These are phyloP conservation scores for Phthorimaea operculella DNA, from an alignment of 1,140 invertebrate genomes.

Conservation along the genomic window DNA sequence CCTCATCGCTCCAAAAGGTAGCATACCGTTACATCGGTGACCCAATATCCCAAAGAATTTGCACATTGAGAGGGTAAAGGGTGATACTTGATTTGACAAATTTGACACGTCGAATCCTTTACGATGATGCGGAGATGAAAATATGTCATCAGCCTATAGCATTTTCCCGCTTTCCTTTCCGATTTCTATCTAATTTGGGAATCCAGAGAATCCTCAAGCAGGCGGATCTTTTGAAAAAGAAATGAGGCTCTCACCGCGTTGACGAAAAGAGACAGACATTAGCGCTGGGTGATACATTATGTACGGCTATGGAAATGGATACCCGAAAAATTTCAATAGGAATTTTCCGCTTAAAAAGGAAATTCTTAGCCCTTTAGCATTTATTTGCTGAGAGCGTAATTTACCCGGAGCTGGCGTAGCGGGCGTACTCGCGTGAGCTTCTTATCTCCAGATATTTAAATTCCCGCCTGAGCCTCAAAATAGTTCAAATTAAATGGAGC, in stretches of 20 bases:
- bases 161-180: neutral
- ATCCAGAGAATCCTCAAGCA: neutral
- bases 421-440: constrained; percentile 49
- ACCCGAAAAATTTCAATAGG: neutral
- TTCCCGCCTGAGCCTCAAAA: constrained; percentile 62
- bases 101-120: too few relatives aligned
- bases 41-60: neutral
- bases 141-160: neutral
- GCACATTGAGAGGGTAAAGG: neutral
- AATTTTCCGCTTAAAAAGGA: constrained; percentile 10
- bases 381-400: constrained; percentile 45
- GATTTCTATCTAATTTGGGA: constrained; percentile 2
- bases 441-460: constrained; percentile 66
- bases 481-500: constrained; percentile 66
- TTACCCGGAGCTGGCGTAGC: constrained; percentile 31
- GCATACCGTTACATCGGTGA: neutral
- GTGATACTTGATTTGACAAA: too few relatives aligned
- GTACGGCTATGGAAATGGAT: constrained; percentile 1
- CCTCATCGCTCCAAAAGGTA: neutral
- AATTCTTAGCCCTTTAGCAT: constrained; percentile 28
- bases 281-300: constrained; percentile 1
- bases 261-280: constrained; percentile 1
- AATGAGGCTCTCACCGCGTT: constrained; percentile 4
- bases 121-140: too few relatives aligned
- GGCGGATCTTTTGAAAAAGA: constrained; percentile 1